Conservation (phyloP, 1,140 invertebrate genomes). For the Himalopsyche phryganea region DNA sequence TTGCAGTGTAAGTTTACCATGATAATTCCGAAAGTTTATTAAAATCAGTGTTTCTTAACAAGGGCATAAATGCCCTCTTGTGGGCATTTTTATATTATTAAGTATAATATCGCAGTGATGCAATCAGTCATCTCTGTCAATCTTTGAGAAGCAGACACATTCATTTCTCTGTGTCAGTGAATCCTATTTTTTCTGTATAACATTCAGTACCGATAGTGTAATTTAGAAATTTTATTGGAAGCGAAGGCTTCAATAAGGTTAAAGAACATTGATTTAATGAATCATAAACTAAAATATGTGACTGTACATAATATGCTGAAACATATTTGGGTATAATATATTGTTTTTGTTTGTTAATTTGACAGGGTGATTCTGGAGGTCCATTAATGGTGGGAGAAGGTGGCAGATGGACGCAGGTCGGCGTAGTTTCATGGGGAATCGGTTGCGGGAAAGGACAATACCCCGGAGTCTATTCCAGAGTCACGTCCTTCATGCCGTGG, state of each 20-base stretch:
- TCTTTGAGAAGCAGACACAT: no score
- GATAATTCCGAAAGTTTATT: not conserved
- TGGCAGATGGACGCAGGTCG: conserved; percentile 76
- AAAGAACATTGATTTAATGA: no score
- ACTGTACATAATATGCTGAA: no score
- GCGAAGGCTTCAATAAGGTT: no score
- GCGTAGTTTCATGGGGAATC: conserved; percentile 91
- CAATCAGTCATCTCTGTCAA: not conserved
- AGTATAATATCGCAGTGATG: not conserved
- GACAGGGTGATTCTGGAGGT: conserved; percentile 87
- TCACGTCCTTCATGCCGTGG: conserved; percentile 57
- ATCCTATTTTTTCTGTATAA: no score
- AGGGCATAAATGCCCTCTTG: not conserved
- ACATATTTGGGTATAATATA: no score
- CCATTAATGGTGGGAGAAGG: conserved; percentile 80
- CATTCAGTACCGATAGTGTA: no score
- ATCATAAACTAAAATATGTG: no score
- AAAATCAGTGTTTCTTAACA: not conserved
- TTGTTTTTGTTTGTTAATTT: conserved; percentile 14
- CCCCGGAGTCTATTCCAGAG: conserved; percentile 83
- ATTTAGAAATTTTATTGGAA: no score
- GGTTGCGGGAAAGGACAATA: conserved; percentile 88
- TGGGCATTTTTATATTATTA: not conserved
- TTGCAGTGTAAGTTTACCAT: conserved; percentile 74
- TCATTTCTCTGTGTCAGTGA: no score